phyloP scores from a whole-genome alignment of 2,797 vertebrate species.

The Eidolon dupreanum region DNA sequence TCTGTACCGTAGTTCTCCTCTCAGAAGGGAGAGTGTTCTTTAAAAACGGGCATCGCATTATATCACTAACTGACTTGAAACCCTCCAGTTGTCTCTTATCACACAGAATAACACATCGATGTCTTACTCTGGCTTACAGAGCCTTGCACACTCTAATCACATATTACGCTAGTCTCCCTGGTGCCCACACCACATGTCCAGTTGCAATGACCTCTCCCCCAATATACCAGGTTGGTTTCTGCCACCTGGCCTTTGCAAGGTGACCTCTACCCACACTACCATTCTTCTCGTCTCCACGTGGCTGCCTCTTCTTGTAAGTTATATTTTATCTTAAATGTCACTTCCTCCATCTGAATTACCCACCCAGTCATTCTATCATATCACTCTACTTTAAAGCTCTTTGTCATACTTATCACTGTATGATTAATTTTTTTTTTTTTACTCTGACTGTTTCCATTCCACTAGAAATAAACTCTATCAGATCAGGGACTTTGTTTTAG shows the following conservation, averaged over 20 bases:
- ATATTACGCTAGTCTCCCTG: accelerated
- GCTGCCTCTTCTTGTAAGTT: background rate
- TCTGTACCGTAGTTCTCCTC: background rate
- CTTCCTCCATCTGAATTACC: background rate
- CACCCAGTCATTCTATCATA: background rate
- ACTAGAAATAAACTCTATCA: background rate
- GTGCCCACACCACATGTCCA: background rate
- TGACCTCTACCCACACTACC: background rate
- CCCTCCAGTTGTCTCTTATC: background rate
- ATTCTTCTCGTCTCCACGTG: background rate
- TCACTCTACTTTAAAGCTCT: background rate
- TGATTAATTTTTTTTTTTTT: background rate
- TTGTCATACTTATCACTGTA: background rate
- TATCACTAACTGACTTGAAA: background rate
- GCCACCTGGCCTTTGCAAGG: background rate
- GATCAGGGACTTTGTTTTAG: background rate
- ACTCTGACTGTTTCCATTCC: background rate
- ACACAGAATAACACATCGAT: background rate
- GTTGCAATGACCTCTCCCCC: background rate
- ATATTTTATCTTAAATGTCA: background rate
- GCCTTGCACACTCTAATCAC: background rate
- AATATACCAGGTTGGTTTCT: background rate
- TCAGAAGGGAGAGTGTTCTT: background rate
- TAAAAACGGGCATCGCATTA: background rate
- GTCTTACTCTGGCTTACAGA: background rate